Evolutionary conservation across 2,888 invertebrate genomes (phyloP), one percentile per base, ranked within the genome.

Genomic region (Dicroscelio sp.): DNA sequence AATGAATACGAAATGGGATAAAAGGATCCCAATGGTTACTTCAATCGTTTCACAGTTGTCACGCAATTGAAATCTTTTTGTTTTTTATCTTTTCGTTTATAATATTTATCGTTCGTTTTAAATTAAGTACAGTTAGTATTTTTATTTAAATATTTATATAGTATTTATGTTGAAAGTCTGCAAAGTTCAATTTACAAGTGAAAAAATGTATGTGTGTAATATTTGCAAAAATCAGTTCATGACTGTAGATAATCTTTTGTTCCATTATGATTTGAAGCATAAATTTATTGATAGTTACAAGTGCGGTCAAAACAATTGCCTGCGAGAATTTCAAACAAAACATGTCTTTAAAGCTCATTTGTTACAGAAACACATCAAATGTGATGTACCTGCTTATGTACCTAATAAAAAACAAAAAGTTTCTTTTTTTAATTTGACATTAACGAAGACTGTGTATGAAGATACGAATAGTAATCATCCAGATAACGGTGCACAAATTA

Each of bases 1-100:
- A 75, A 75, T 90, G 27, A 33, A 63, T 23, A 52, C 65, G 10
- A 58, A 23, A 6, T 63, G 17, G 23, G 87, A 82, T 25, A 69
- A 69, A 69, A 69, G 43, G 35, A 69, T 69, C 17, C 69, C 69
- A 6, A 10, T 20, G 6, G 69, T 69, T 43, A 69, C 69, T 69
- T 35, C n/a, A 43, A 35, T 69, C 23, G 38, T 67, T 20, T 5
- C 12, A 52, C 10, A 35, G 20, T 43, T 38, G 27, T 55, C n/a
- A n/a, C 55, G 55, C n/a, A 55, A 55, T n/a, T 55, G n/a, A 55
- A n/a, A n/a, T n/a, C n/a, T n/a, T n/a, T n/a, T 14, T n/a, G n/a
- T 17, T 55, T 55, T 55, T 55, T 8, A 55, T 55, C 55, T n/a
- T n/a, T 55, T 14, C 6, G n/a, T 17, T 55, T 43, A 12, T 43